Evolutionary conservation across 2,888 invertebrate genomes (phyloP), one percentile per base, ranked within the genome.

Genomic region (Lycocerus yunnanus): DNA sequence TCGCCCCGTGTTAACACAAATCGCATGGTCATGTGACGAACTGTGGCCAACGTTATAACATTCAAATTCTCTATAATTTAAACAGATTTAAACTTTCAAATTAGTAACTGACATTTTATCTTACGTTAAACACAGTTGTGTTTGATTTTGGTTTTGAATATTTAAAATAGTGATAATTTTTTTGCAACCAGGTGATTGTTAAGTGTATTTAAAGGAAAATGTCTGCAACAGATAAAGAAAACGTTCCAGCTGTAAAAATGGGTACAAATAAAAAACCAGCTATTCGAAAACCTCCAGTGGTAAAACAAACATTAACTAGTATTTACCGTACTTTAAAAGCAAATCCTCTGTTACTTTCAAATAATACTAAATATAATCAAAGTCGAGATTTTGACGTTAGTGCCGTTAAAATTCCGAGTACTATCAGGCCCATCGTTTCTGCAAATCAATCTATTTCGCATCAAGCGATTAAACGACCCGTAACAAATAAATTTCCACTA

Each of bases 261-360:
- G 43, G 43, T 43, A 6, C n/a, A 14, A 16, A 15, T 15, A 16
- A 15, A n/a, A 80, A 78, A 72, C 78, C 79, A 71, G 76, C 78
- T 13, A 75, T 72, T 6, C 72, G 77, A n/a, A 82, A 78, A 73
- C 78, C 76, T 9, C 83, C 83, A 9, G 77, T 80, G 15, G 81
- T 85, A 5, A 80, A 79, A 65, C 84, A 84, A 72, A 85, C 84
- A 9, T 76, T 80, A 73, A 83, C 85, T 3, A 85, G 85, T 75
- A 74, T 78, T 58, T 73, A 78, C 16, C 74, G 81, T 14, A 68
- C 78, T 58, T 77, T 77, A 58, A 78, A 76, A 69, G 76, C 77
- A 68, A 79, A 80, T 71, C 80, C 79, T 5, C 69, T 80, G 58
- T 63, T 77, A 61, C 68, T 73, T 27, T 11, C 68, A 9, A 43